Conservation (phyloP, 2,888 invertebrate species). For the Diadromus collaris region DNA sequence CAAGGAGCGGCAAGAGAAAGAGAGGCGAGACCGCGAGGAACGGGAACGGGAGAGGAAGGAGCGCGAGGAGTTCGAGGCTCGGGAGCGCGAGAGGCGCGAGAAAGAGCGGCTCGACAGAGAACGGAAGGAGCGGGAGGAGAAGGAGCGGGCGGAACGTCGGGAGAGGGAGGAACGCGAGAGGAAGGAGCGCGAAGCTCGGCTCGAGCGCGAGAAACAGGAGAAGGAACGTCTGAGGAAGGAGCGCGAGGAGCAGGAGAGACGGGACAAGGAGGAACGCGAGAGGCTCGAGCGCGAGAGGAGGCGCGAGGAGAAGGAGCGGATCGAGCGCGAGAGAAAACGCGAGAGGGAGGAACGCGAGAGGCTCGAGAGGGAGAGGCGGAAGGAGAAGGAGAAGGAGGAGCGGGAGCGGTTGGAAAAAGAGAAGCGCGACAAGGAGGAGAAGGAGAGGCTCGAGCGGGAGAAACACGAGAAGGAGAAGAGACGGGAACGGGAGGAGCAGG, state of each 20-base stretch:
- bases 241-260: conserved; percentile 75
- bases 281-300: conserved; percentile 73
- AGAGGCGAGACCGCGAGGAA: conserved; percentile 75
- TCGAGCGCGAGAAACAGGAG: conserved; percentile 75
- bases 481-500: conserved; percentile 78
- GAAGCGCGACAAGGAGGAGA: conserved; percentile 79
- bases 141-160: conserved; percentile 67
- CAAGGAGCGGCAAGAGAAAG: conserved; percentile 69
- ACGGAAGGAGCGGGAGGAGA: conserved; percentile 72
- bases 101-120: conserved; percentile 74
- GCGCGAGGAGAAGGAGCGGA: conserved; percentile 77
- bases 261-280: conserved; percentile 80
- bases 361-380: conserved; percentile 71
- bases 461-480: conserved; percentile 77
- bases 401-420: conserved; percentile 70
- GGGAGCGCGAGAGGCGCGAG: conserved; percentile 74
- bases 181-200: conserved; percentile 71
- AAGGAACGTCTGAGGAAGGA: conserved; percentile 77
- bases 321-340: conserved; percentile 78
- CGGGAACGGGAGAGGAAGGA: conserved; percentile 72
- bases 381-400: conserved; percentile 77
- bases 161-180: conserved; percentile 70
- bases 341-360: conserved; percentile 78
- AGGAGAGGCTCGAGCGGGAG: conserved; percentile 77
- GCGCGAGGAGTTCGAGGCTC: conserved; percentile 73